Base-by-base conservation (phyloP, 2,888 invertebrate genomes). In the Tetheella fluctuosa region DNA sequence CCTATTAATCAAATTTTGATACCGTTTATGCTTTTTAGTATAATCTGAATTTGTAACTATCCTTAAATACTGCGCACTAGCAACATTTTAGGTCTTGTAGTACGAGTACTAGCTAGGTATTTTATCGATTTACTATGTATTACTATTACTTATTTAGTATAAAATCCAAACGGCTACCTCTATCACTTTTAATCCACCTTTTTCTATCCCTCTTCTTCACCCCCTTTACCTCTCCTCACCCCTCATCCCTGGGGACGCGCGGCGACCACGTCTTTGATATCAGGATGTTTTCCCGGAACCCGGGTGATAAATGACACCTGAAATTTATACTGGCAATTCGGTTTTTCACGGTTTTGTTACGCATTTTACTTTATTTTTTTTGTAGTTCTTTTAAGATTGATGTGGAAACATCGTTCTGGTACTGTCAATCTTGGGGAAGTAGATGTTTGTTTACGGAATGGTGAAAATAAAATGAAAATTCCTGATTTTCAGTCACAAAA, bases 211-310 rank as follows among this genome's bases (percentile, higher is more conserved):
- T 17, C 42, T 12, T 42, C 42, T n/a, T n/a, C n/a, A n/a, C 0
- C 48, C 20, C 48, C 48, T 20, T 48, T 20, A 20, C 20, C 20
- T 20, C n/a, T 15, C 3, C 48, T 15, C n/a, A 2, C 1, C 48
- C n/a, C 10, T 48, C 20, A 48, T 48, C 48, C 48, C 20, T 8
- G 10, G 48, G 20, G 48, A 48, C 48, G 20, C 20, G 20, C 48
- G 48, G 48, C 48, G 48, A 48, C 48, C 48, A 48, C 48, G 48
- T 48, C 48, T 48, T 48, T 20, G 17, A 10, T 48, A 48, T 48
- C 48, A 17, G 20, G 20, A 20, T 48, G 48, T 48, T 48, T 20
- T 48, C n/a, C 20, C 48, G 48, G 48, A 48, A 48, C 10, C 48
- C 20, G 17, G 17, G 48, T 48, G 48, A 48, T 48, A 48, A 48